Base-by-base conservation (phyloP, 2,888 invertebrate genomes). In the Andrena hattorfiana region DNA sequence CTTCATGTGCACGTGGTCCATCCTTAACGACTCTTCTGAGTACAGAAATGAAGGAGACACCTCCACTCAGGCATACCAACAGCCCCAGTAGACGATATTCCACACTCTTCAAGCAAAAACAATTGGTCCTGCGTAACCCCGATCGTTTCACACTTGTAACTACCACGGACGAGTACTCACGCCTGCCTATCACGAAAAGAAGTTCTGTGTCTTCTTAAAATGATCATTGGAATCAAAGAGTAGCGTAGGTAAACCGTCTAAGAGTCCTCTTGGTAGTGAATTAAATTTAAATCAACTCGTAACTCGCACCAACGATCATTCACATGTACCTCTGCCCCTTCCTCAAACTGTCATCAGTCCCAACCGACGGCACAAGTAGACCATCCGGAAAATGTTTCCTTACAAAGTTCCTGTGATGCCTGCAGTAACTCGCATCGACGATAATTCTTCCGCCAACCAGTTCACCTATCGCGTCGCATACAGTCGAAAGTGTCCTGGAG, bases 1-100 rank as follows among this genome's bases (percentile, higher is more conserved):
- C 83, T 91, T 92, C 79, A 91, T 88, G 81, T 92, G 92, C 81
- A 91, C 92, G 87, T 93, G 92, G 88, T 93, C 92, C 91, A 92
- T 92, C 68, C 76, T 30, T 56, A 30, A 28, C 23, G n/a, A 49
- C 16, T 8, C n/a, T 13, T 26, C 62, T 56, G 28, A 56, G 42
- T 32, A 20, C 20, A n/a, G 32, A 13, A 59, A 20, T 7, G n/a
- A 63, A 7, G 7, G 2, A 20, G 10, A 62, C 77, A 72, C 67
- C 62, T 6, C 26, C 67, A 20, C 77, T 63, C 42, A 16, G 48
- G 35, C 81, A 69, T 68, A 72, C 62, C 30, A 74, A 56, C 6
- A 4, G 16, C 16, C 62, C 13, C 23, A 48, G 28, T 0, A 2
- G 8, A n/a, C 1, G n/a, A 16, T 56, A 26, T 1, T 16, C 32